A percentile compares a stretch with the other conserved stretches of the same genome.
These are phyloP conservation scores for Gonocerus acuteangulatus DNA, from an alignment of 2,888 invertebrate genomes.

Conservation along the genomic window DNA sequence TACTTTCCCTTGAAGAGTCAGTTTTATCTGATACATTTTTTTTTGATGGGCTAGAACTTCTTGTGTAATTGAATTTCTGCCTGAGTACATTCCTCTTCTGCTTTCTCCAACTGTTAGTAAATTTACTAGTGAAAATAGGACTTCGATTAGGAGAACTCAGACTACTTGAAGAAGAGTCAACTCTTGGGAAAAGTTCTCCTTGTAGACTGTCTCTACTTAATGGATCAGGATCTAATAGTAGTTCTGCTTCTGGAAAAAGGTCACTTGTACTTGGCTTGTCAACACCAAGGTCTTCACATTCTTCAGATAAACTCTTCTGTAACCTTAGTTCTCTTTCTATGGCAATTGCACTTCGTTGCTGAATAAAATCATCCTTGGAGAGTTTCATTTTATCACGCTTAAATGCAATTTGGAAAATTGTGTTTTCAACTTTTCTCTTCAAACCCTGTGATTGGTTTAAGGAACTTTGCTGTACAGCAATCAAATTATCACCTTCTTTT, in stretches of 20 bases:
- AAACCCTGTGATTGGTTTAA: constrained; percentile 23
- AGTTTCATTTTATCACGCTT: constrained; percentile 33
- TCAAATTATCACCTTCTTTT: constrained; percentile 1
- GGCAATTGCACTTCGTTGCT: constrained; percentile 46
- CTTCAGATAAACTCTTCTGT: constrained; percentile 67
- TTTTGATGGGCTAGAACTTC: constrained; percentile 15
- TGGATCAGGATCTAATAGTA: constrained; percentile 63
- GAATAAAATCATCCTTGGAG: constrained; percentile 36
- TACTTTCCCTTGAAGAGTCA: constrained; percentile 1
- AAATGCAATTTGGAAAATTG: constrained; percentile 37
- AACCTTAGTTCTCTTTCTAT: constrained; percentile 51
- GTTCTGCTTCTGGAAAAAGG: constrained; percentile 67
- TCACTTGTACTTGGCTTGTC: constrained; percentile 74
- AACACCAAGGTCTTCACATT: constrained; percentile 70
- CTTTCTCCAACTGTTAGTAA: constrained; percentile 27
- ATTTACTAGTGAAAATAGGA: constrained; percentile 31
- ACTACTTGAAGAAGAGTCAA: constrained; percentile 45
- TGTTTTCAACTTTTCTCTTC: constrained; percentile 36
- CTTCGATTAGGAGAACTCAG: constrained; percentile 35
- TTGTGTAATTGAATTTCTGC: constrained; percentile 7
- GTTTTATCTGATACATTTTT: constrained; percentile 11
- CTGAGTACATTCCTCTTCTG: constrained; percentile 24
- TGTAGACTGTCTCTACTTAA: constrained; percentile 47
- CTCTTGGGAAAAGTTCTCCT: constrained; percentile 43
- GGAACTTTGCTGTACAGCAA: constrained; percentile 8